Evolutionary conservation across 2,113 vertebrate genomes (phyloP).

Genomic region (Chloropsis hardwickii): DNA sequence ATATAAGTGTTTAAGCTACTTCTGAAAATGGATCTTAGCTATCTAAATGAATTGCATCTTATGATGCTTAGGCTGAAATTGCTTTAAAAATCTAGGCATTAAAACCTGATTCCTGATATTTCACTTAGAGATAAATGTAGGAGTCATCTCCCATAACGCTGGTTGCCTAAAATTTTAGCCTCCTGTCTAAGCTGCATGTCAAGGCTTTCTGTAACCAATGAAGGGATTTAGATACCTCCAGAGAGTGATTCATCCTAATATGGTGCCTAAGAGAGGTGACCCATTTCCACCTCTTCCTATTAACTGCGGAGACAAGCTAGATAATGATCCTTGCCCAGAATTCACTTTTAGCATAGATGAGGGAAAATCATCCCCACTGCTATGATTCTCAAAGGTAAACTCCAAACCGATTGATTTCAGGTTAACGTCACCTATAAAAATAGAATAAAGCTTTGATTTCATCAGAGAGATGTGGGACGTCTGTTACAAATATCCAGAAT

Average conservation of each 20-base stretch:
- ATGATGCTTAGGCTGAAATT: not conserved
- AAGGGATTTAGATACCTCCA: not conserved
- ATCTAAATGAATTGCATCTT: conserved; percentile 1
- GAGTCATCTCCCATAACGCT: not conserved
- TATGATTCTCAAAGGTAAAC: not conserved
- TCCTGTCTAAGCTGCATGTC: not conserved
- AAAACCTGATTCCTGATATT: conserved; percentile 5
- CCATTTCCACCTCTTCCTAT: not conserved
- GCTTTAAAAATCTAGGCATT: conserved; percentile 18
- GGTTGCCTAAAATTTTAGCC: not conserved
- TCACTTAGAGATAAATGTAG: not conserved
- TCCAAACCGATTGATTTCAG: not conserved
- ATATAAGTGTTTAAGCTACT: conserved; percentile 37
- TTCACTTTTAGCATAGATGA: not conserved
- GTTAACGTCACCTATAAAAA: not conserved
- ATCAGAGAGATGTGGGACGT: not conserved
- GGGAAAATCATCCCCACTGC: not conserved
- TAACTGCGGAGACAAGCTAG: not conserved
- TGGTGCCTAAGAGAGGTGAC: not conserved
- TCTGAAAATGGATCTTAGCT: conserved; percentile 36
- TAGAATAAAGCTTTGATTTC: not conserved
- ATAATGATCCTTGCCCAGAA: not conserved
- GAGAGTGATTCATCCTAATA: not conserved
- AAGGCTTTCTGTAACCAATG: not conserved
- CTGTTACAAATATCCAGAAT: not conserved